A percentile compares a stretch with the other conserved stretches of the same genome.
These are phyloP conservation scores for Condylura cristata DNA, from an alignment of 2,113 vertebrate genomes.

Conservation along the genomic window DNA sequence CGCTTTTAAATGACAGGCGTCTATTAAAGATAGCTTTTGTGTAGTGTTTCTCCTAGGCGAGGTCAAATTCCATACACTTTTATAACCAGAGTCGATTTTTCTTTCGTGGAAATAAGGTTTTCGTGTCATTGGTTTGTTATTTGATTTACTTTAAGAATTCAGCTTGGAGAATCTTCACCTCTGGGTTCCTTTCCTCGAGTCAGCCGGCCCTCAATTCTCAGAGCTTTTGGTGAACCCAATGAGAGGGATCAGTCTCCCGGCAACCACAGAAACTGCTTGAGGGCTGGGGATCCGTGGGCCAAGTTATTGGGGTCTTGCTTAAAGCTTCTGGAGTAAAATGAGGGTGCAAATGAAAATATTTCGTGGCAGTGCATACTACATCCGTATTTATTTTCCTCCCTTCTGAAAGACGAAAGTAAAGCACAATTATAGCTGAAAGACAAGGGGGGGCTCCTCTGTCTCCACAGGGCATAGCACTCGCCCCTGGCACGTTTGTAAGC, in stretches of 20 bases:
- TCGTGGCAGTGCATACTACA: conserved; percentile 46
- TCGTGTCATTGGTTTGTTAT: conserved; percentile 61
- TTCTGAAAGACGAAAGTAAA: conserved; percentile 72
- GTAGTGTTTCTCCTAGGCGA: conserved; percentile 69
- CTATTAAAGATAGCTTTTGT: conserved; percentile 79
- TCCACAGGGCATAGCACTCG: neutral
- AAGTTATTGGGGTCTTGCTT: conserved; percentile 43
- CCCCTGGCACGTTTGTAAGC: conserved; percentile 44
- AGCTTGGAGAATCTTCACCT: conserved; percentile 55
- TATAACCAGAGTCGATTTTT: conserved; percentile 66
- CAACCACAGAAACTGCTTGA: conserved; percentile 23
- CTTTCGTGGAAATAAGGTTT: conserved; percentile 67
- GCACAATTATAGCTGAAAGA: conserved; percentile 62
- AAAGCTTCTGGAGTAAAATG: conserved; percentile 8
- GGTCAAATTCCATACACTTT: conserved; percentile 79
- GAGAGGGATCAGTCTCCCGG: conserved; percentile 12
- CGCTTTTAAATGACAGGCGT: conserved; percentile 79
- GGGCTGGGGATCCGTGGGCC: neutral
- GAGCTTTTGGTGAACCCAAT: conserved; percentile 54
- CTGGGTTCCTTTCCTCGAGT: neutral
- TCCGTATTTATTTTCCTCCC: conserved; percentile 64
- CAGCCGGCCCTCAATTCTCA: conserved; percentile 39
- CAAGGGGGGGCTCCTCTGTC: neutral
- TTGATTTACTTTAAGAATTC: conserved; percentile 64
- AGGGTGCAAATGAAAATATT: conserved; percentile 67